Evolutionary conservation across 1,140 invertebrate species (phyloP).

Genomic region (Whitmania pigra): DNA sequence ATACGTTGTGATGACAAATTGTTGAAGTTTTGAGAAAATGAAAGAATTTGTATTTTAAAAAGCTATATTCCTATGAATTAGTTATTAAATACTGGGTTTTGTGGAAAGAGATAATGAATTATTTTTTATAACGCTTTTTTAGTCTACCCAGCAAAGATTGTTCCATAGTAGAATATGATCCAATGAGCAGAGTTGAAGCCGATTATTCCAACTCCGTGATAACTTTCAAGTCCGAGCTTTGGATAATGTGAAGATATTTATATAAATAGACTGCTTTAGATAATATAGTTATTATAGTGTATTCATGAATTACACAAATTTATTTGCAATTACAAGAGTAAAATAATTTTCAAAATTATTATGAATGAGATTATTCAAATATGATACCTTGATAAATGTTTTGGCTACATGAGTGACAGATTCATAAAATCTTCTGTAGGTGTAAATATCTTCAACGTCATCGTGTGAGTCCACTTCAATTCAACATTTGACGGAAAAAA

Average conservation of each 20-base stretch:
- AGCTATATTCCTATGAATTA: slow-evolving; percentile 26
- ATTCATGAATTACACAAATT: no score
- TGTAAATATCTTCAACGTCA: no score
- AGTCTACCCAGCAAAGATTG: slow-evolving; percentile 72
- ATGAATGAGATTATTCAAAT: no score
- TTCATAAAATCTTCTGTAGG: no score
- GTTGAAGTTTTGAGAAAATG: no score
- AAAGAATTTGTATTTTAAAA: no score
- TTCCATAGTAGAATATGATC: slow-evolving; percentile 70
- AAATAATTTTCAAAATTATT: no score
- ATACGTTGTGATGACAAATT: neutral
- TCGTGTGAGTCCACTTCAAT: neutral
- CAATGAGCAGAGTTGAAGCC: slow-evolving; percentile 84
- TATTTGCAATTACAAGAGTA: no score
- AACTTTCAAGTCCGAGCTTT: slow-evolving; percentile 63
- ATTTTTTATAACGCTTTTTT: neutral
- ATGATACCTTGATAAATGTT: slow-evolving; percentile 49
- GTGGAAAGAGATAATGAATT: neutral
- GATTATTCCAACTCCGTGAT: slow-evolving; percentile 70
- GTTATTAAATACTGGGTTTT: no score
- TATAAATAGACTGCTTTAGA: neutral
- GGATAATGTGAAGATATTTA: neutral
- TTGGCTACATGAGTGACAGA: no score
- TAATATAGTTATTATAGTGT: neutral
- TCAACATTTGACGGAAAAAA: neutral